Evolutionary conservation across 1,140 invertebrate genomes (phyloP).

Genomic region (Ostrea denselamellosa): DNA sequence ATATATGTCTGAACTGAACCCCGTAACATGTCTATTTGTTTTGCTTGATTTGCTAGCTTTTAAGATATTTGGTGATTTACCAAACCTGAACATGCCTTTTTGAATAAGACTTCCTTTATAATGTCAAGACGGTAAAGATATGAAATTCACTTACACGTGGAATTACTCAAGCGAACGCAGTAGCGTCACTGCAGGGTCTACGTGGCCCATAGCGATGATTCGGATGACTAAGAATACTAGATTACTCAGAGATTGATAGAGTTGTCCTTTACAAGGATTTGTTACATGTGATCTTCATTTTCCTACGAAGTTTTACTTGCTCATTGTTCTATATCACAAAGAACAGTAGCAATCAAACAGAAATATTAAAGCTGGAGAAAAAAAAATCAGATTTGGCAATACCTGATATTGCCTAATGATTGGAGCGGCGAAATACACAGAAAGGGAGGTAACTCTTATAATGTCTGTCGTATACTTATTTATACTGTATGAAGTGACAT

Average conservation of each 20-base stretch:
- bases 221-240: not conserved
- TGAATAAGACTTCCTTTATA: not conserved
- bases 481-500: too few relatives aligned
- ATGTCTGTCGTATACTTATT: too few relatives aligned
- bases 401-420: too few relatives aligned
- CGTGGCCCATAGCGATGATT: not conserved
- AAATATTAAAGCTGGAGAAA: too few relatives aligned
- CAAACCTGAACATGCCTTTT: not conserved
- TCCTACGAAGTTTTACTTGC: too few relatives aligned
- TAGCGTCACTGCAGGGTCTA: not conserved
- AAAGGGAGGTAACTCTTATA: too few relatives aligned
- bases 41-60: not conserved
- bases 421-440: not conserved
- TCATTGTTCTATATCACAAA: too few relatives aligned
- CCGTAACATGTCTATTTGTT: not conserved
- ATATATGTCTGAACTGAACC: conserved; percentile 5
- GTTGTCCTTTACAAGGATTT: too few relatives aligned
- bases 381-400: not conserved
- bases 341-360: too few relatives aligned
- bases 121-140: not conserved
- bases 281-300: too few relatives aligned
- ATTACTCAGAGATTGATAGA: not conserved
- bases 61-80: not conserved
- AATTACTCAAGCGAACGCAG: not conserved
- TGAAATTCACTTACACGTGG: conserved; percentile 3